Base-by-base conservation (phyloP, 2,797 vertebrate species). In the Gymnoscopelus braueri region DNA sequence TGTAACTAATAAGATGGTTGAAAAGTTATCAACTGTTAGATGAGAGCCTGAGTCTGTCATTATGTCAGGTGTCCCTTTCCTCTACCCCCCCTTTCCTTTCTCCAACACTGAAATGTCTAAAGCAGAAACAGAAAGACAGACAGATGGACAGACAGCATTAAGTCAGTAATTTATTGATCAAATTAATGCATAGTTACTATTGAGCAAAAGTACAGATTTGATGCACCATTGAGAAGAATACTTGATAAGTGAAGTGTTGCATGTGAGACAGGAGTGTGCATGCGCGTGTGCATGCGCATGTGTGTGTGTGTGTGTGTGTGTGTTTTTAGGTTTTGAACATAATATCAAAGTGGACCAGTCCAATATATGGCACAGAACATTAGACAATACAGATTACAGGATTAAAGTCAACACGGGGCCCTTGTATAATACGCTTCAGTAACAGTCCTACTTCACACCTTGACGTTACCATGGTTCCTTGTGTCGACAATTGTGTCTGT, bases 81-180 rank as follows among this genome's bases (percentile, higher is more conserved):
- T 39, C 7, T 39, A 35, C 32, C 3, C 6, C 32, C 39, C 39
- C 7, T 6, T 6, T 39, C 7, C 39, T 8, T 1, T 8, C 39
- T 39, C 39, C 8, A 8, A 39, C 39, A 39, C 39, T 39, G 39
- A 39, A 39, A 5, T 39, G 7, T 39, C 59, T 26, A 60, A 63
- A 51, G 53, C 15, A 26, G 13, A 10, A 13, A 10, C 24, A 10
- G 8, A 55, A 24, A 55, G 11, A 8, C 7, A 56, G 1, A 24
- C 24, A 56, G 62, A 66, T 39, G 15, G 14, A 47, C 3, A 32
- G 7, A 26, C 26, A 50, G 15, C 70, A 64, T 60, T 61, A 65
- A 51, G 69, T 56, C 66, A 54, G 35, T 77, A 47, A 63, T 83
- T 81, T 78, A 81, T 81, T 84, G 35, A 48, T 73, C 51, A 29